These are phyloP conservation scores for Dione juno DNA, from an alignment of 2,888 invertebrate species.

Conservation along the genomic window DNA sequence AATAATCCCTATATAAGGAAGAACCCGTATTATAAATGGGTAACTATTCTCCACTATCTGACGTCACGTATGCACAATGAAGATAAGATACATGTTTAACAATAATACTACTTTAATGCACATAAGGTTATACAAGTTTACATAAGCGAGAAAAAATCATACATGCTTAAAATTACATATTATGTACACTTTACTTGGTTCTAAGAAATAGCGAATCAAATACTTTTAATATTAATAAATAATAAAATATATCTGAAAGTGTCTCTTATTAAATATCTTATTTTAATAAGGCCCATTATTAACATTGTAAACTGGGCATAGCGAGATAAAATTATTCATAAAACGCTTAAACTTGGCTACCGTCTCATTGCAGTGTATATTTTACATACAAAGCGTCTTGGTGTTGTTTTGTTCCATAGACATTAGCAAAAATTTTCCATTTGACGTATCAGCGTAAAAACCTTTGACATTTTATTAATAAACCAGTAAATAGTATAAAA, in stretches of 20 bases:
- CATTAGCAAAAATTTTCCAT: neutral
- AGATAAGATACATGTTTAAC: no score
- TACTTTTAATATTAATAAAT: no score
- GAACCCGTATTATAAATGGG: no score
- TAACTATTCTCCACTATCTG: no score
- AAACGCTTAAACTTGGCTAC: neutral
- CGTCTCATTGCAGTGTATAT: neutral
- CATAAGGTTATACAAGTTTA: no score
- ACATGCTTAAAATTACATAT: no score
- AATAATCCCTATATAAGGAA: no score
- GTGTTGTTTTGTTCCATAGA: neutral
- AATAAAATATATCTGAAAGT: neutral
- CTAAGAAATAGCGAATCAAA: no score
- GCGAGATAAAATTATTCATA: constrained; percentile 4
- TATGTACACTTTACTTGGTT: no score
- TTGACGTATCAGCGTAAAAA: neutral
- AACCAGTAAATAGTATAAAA: neutral
- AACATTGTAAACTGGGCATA: neutral
- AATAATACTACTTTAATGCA: no score
- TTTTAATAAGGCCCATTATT: neutral
- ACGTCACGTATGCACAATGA: no score
- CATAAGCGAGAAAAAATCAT: no score
- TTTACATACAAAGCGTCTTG: neutral
- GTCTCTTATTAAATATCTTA: neutral
- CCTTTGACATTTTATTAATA: neutral